Base-by-base conservation (phyloP, 1,140 invertebrate species). In the Rhizoglyphus robini region DNA sequence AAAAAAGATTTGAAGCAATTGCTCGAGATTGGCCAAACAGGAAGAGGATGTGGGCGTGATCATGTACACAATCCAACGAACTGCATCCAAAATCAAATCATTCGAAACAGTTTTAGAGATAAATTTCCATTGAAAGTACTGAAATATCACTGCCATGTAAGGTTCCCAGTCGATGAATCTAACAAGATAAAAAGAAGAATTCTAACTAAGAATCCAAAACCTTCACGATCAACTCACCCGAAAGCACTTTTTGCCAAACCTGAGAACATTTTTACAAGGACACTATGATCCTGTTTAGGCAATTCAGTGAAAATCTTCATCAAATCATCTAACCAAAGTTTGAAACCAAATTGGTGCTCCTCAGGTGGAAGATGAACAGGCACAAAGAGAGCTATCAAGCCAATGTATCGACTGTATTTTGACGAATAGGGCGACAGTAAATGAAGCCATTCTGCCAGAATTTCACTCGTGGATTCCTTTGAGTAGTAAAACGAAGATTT, bases 101-200 rank as follows among this genome's bases (percentile, higher is more conserved):
- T 5, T 8, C 23, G 51, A n/a, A n/a, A n/a, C 8, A 5, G 51
- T 32, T 32, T 8, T 20, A n/a, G n/a, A n/a, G n/a, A n/a, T 20
- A 32, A 54, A 23, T 23, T 8, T 25, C 23, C 23, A 15, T 32
- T 54, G 8, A 25, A 54, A 11, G 8, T 23, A 8, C 20, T 54
- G 51, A 73, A 90, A 94, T 77, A 96, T 88, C 71, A 78, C 77
- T 0, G 88, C 83, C 36, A 90, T 79, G 72, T 89, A 81, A 0
- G 86, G 86, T 65, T 84, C 83, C 90, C 90, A 96, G 71, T 96
- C 84, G 61, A 96, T 84, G 46, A 84, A 84, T 0, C 91, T 90
- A 65, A 90, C 84, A 74, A 86, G 73, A 41, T 18, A 41, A 41
- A 41, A 11, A 11, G 18, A 11, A 11, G 18, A 41, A 18, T 11